A percentile compares a stretch with the other conserved stretches of the same genome.
phyloP scores from a whole-genome alignment of 2,113 vertebrate genomes.

The Rhineura floridana region DNA sequence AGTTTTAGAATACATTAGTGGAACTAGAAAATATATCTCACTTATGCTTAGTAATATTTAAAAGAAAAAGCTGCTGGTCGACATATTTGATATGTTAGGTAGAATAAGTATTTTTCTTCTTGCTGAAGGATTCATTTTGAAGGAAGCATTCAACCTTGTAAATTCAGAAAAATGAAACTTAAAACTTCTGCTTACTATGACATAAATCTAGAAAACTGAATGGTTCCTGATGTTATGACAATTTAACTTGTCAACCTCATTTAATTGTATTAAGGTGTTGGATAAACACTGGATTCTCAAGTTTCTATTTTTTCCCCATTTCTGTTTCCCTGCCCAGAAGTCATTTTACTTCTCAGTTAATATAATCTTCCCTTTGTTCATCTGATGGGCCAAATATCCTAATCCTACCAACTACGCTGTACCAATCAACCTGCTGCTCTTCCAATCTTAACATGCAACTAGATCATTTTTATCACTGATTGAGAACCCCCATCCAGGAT shows the following conservation, averaged over 20 bases:
- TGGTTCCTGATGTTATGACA: accelerated
- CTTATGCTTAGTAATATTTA: neutral
- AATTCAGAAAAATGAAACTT: neutral
- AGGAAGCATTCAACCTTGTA: accelerated
- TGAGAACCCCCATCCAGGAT: neutral
- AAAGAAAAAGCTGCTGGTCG: neutral
- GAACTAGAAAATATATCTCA: neutral
- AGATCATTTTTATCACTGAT: neutral
- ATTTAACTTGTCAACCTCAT: neutral
- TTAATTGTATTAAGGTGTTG: accelerated
- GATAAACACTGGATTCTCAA: neutral
- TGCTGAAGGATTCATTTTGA: neutral
- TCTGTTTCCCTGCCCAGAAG: neutral
- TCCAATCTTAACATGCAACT: neutral
- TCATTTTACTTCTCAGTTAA: neutral
- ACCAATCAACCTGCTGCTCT: neutral
- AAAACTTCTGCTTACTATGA: neutral
- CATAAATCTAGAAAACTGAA: accelerated
- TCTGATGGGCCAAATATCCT: neutral
- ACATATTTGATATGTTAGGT: neutral
- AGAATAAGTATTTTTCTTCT: neutral
- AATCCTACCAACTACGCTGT: neutral
- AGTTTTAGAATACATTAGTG: neutral
- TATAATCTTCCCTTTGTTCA: neutral
- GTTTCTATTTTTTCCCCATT: neutral